Evolutionary conservation across 2,797 vertebrate genomes (phyloP).

Genomic region (Argyrosomus regius): DNA sequence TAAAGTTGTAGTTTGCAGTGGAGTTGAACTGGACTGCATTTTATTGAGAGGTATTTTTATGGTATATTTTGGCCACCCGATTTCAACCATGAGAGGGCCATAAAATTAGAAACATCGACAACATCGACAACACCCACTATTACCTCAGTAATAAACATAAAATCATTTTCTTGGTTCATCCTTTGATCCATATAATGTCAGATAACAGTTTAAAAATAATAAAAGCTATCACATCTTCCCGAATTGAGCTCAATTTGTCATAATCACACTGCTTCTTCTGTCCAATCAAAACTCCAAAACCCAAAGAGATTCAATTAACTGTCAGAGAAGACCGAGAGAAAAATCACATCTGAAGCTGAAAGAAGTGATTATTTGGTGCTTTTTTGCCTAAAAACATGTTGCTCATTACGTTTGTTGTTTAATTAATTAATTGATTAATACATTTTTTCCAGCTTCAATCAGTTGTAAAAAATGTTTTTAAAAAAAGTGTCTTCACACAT

Average conservation of each 20-base stretch:
- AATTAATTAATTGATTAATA: background rate
- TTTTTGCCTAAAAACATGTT: background rate
- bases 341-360: background rate
- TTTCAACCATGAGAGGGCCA: too few relatives aligned
- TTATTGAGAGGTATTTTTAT: too few relatives aligned
- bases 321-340: background rate
- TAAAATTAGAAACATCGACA: too few relatives aligned
- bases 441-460: background rate
- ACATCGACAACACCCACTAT: too few relatives aligned
- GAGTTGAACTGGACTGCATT: too few relatives aligned
- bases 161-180: background rate
- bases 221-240: background rate
- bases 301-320: background rate
- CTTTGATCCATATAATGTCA: background rate
- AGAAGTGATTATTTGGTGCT: rapidly evolving
- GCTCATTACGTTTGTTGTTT: background rate
- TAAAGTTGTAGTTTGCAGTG: too few relatives aligned
- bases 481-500: background rate
- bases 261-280: background rate
- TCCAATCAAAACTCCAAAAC: background rate
- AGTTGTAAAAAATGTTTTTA: background rate
- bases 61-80: too few relatives aligned
- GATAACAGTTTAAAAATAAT: background rate
- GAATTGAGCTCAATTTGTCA: background rate
- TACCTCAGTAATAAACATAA: too few relatives aligned